Evolutionary conservation across 2,113 vertebrate species (phyloP), one percentile per base, ranked within the genome.

Genomic region (Sapayoa aenigma): DNA sequence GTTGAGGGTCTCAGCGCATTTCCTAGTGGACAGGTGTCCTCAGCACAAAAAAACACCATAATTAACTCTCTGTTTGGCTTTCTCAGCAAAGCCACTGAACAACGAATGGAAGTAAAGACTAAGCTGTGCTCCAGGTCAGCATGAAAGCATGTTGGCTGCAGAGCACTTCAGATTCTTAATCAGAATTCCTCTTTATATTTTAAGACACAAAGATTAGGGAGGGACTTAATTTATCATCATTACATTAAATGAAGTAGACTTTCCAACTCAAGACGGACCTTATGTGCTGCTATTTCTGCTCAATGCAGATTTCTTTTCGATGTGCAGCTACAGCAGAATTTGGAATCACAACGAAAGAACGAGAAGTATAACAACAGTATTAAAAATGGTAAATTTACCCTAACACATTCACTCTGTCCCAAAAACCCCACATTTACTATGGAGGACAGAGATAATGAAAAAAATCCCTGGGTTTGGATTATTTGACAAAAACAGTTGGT

Each of bases 11-110:
- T 97, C 96, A 93, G 94, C 28, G 90, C 66, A 95, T 94, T 97
- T 97, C 95, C 96, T 96, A 83, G 83, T 76, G 91, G 96, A 97
- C 96, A 97, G 97, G 96, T 97, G 96, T 94, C 94, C 91, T 94
- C 93, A 84, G 86, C 94, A 93, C 95, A 95, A 93, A 96, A 96
- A 60, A 27, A 6, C 69, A 94, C 77, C 96, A 96, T 92, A 96
- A 97, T 96, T 94, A 97, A 94, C 86, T 86, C 95, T 95, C 94
- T 96, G 83, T 93, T 95, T 83, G 89, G 79, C 94, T 87, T 96
- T 91, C 91, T 79, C 85, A 94, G 94, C 83, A 93, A 86, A 94
- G 93, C 65, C 68, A 56, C 80, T 84, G 31, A 86, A 90, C 72
- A 93, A 79, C 19, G 2, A 74, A 35, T 19, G 21, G 39, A 71